Conservation (phyloP, 1,140 invertebrate genomes). For the Drosophila nikananu region DNA sequence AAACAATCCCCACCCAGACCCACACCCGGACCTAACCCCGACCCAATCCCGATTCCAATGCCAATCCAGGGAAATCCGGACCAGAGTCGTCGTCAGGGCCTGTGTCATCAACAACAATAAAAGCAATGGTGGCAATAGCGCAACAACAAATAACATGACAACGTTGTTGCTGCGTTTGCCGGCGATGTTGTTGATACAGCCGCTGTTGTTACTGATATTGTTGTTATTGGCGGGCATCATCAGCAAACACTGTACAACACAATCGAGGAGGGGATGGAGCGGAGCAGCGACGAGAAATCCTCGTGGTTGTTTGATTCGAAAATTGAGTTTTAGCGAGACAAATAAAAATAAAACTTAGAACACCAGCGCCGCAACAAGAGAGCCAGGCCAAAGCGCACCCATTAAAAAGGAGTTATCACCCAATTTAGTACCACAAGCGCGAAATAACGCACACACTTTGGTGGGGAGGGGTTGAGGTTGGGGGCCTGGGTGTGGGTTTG, state of each 20-base stretch:
- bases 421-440: conserved; percentile 81
- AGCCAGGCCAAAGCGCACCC: conserved; percentile 50
- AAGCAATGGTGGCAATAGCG: conserved; percentile 63
- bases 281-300: conserved; percentile 52
- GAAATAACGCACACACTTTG: conserved; percentile 68
- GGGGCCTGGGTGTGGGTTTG: background rate
- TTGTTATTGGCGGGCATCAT: conserved; percentile 62
- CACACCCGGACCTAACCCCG: background rate
- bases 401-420: conserved; percentile 82
- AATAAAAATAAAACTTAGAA: conserved; percentile 81
- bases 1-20: background rate
- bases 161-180: conserved; percentile 35
- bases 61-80: conserved; percentile 26
- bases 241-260: conserved; percentile 54
- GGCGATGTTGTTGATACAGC: conserved; percentile 40
- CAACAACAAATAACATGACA: conserved; percentile 59
- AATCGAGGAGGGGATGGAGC: conserved; percentile 16
- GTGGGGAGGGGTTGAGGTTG: background rate
- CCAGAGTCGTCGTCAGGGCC: conserved; percentile 37
- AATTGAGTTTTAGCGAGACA: conserved; percentile 80
- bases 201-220: conserved; percentile 41
- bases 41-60: conserved; percentile 5
- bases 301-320: conserved; percentile 80
- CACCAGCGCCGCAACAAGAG: conserved; percentile 50
- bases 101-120: conserved; percentile 75